Percentiles rank a stretch among this genome's conserved stretches.
Evolutionary conservation across 2,113 vertebrate genomes (phyloP).

Genomic region (Forbesichthys papilliferus): DNA sequence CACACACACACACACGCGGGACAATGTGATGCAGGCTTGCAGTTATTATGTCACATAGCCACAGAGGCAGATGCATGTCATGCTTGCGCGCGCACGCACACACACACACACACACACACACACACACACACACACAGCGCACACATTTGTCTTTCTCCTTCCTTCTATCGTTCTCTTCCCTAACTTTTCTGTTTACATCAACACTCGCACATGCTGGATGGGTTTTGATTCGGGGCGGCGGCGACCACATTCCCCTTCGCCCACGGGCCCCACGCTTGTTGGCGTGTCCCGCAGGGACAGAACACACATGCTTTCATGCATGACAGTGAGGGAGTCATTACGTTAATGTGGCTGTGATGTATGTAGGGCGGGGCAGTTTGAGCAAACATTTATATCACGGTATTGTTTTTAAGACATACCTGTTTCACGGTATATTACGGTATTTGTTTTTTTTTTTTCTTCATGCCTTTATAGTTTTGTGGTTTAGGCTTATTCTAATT

Average conservation of each 20-base stretch:
- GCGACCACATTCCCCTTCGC: slow-evolving; percentile 68
- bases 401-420: no score
- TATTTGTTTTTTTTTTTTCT: no score
- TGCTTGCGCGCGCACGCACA: neutral
- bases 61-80: slow-evolving; percentile 21
- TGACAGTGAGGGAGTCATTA: no score
- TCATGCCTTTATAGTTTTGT: no score
- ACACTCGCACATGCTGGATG: slow-evolving; percentile 43
- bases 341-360: no score
- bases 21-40: slow-evolving; percentile 41
- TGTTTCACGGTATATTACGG: no score
- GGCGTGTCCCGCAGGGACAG: slow-evolving; percentile 62
- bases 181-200: neutral
- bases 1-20: slow-evolving; percentile 17
- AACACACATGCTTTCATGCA: slow-evolving; percentile 21
- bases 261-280: slow-evolving; percentile 51
- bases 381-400: no score
- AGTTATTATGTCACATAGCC: slow-evolving; percentile 49
- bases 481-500: no score
- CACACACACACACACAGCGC: slow-evolving; percentile 11
- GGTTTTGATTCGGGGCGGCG: slow-evolving; percentile 66
- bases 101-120: neutral
- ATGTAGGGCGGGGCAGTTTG: no score
- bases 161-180: slow-evolving; percentile 10
- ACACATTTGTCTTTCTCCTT: slow-evolving; percentile 8